Base-by-base conservation (phyloP, 2,888 invertebrate species). In the Anarsia innoxiella region DNA sequence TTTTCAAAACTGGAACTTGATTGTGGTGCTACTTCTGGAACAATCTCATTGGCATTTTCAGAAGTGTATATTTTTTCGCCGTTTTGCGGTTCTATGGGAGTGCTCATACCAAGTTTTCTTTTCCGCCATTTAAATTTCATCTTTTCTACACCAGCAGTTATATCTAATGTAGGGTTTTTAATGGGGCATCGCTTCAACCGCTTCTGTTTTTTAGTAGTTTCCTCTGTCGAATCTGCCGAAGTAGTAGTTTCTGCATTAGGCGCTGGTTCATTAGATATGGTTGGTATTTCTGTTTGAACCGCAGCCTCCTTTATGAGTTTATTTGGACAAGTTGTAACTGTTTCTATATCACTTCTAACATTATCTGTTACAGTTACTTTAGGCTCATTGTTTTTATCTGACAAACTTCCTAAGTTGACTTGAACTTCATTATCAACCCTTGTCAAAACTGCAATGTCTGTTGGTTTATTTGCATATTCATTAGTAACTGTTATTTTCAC, bases 61-160 rank as follows among this genome's bases (percentile, higher is more conserved):
- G 4, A 5, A 19, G 19, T 19, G 8, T 3, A 19, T 19, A 19
- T 19, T 5, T 19, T 19, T 19, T n/a, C n/a, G n/a, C n/a, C n/a
- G n/a, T n/a, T n/a, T n/a, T n/a, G n/a, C n/a, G n/a, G n/a, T n/a
- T 31, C 23, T 9, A n/a, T 11, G 1, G 25, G 11, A 1, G 29
- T 11, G 19, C 10, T 9, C n/a, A 12, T 12, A 2, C 8, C 16
- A 15, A 26, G 10, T 42, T 52, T 50, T 44, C 50, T 54, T 46
- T 56, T 60, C 9, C 65, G 59, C 68, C 71, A 71, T 48, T 59
- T 64, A 19, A 57, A 64, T 35, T 53, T 46, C 40, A 48, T 38
- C 31, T 50, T 59, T 10, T 48, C 46, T 12, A 15, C 37, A 37
- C 25, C 45, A 32, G 46, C 46, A 14, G 37, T 13, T 26, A 33